phyloP scores from a whole-genome alignment of 2,888 invertebrate species.

The Neoascia interrupta region DNA sequence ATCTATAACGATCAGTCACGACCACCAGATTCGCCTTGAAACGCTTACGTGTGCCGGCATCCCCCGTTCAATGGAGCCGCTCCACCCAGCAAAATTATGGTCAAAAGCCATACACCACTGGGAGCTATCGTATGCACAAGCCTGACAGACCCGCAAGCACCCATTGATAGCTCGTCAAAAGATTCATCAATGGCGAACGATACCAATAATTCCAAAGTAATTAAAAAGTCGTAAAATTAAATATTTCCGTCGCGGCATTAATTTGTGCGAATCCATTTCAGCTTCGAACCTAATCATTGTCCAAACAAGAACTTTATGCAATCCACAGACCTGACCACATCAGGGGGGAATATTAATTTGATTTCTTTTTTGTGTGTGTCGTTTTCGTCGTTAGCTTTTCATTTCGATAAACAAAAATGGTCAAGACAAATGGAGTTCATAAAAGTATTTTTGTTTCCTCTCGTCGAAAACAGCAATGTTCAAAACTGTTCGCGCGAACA shows the following conservation, averaged over 20 bases:
- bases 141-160: no score
- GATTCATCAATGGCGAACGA: slow-evolving; percentile 53
- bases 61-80: neutral
- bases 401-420: slow-evolving; percentile 30
- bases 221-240: slow-evolving; percentile 60
- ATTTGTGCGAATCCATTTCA: slow-evolving; percentile 32
- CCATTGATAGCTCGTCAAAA: slow-evolving; percentile 21
- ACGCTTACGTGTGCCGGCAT: neutral
- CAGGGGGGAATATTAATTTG: slow-evolving; percentile 42
- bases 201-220: slow-evolving; percentile 49
- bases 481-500: slow-evolving; percentile 8
- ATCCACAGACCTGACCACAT: neutral
- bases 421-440: slow-evolving; percentile 59
- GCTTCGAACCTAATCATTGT: slow-evolving; percentile 26
- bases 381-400: no score
- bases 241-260: slow-evolving; percentile 49
- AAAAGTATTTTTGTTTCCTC: slow-evolving; percentile 53
- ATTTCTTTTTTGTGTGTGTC: slow-evolving; percentile 7
- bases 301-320: slow-evolving; percentile 15
- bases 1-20: neutral
- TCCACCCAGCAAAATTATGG: neutral
- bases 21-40: no score
- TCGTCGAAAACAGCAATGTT: slow-evolving; percentile 49
- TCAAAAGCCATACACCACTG: neutral
- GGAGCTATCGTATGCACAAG: neutral